Evolutionary conservation across 1,140 invertebrate species (phyloP), one percentile per base, ranked within the genome.

Genomic region (Anastrepha ludens): DNA sequence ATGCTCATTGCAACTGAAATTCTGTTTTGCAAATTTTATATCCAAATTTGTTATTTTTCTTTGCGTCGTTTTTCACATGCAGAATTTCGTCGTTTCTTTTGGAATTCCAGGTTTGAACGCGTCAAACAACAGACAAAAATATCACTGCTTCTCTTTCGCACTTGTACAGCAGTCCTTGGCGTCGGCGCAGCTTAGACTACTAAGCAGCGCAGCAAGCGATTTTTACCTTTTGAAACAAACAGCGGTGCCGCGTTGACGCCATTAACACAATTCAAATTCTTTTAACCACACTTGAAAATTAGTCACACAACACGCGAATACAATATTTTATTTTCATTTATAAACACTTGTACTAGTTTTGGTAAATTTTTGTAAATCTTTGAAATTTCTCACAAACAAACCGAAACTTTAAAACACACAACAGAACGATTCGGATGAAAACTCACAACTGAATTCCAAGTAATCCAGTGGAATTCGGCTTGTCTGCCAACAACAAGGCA

Each of bases 381-480:
- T 7, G 8, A 41, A 74, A 47, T 74, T 47, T 13, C 74, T 13
- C 47, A 29, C 44, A 55, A 11, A n/a, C 2, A 7, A 20, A 50
- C n/a, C 47, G n/a, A 13, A 2, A n/a, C 4, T 29, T 29, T 50
- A 58, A 81, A 81, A 20, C 17, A 17, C 41, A 81, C 74, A 55
- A 81, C 74, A 81, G 3, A 29, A n/a, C 17, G 2, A 81, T n/a
- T 55, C 74, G 50, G 55, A 55, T 8, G 74, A 81, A 81, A 81
- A 81, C 8, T 81, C n/a, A 81, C 74, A 81, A 81, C 74, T 81
- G 74, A 81, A 55, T 55, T 81, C 74, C 74, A 58, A 55, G 6
- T 13, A 81, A 55, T 81, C 47, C 74, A 81, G 13, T 81, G 74
- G 74, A 81, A 81, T 55, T 81, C 47, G 2, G 29, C 74, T 17